phyloP scores from a whole-genome alignment of 1,140 invertebrate genomes.

The Solen grandis region DNA sequence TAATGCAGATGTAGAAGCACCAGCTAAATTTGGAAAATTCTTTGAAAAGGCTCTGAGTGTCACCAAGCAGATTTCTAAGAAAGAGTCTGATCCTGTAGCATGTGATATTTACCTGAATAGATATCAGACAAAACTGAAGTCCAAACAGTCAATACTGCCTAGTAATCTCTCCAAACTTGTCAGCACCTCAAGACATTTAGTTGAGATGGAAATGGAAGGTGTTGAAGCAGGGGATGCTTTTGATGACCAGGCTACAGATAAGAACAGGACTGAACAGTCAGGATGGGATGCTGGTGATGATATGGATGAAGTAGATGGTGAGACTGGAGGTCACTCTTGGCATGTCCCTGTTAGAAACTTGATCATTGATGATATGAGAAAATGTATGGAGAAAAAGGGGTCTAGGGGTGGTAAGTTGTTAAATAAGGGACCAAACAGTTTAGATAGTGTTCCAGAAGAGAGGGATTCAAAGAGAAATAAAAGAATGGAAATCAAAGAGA shows the following conservation, averaged over 20 bases:
- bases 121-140: conserved; percentile 47
- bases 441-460: background rate
- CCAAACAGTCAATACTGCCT: conserved; percentile 42
- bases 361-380: conserved; percentile 31
- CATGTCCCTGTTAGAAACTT: conserved; percentile 36
- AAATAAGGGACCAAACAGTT: background rate
- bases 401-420: background rate
- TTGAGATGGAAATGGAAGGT: conserved; percentile 16
- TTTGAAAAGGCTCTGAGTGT: conserved; percentile 54
- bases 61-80: background rate
- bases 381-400: background rate
- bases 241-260: background rate
- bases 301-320: background rate
- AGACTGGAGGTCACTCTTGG: conserved; percentile 34
- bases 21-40: conserved; percentile 34
- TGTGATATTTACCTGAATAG: conserved; percentile 48
- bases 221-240: conserved; percentile 30
- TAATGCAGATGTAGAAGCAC: background rate
- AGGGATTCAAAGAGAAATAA: background rate
- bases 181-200: conserved; percentile 3
- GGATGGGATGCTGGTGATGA: background rate
- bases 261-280: background rate
- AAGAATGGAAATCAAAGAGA: background rate
- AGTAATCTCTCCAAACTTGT: conserved; percentile 12
- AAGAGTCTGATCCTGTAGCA: background rate